Conservation (phyloP, 2,113 vertebrate species). For the Aphyosemion australe region DNA sequence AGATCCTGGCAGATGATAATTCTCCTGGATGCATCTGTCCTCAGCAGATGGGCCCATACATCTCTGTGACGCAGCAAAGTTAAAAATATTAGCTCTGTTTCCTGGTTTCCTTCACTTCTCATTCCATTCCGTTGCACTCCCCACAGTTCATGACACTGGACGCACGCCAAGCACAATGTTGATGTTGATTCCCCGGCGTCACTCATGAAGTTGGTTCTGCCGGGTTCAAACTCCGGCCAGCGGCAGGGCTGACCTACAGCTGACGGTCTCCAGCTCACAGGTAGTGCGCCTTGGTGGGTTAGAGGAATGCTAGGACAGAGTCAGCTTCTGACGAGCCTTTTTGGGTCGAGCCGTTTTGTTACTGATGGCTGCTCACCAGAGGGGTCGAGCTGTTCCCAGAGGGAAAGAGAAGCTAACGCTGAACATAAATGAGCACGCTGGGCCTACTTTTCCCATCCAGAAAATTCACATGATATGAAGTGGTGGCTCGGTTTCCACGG, state of each 20-base stretch:
- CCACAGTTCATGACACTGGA: constrained; percentile 69
- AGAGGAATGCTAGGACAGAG: too few relatives aligned
- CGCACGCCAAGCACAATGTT: constrained; percentile 71
- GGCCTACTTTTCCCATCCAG: constrained; percentile 3
- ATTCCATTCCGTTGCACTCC: constrained; percentile 58
- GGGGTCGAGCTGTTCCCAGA: constrained; percentile 61
- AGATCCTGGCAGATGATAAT: constrained; percentile 16
- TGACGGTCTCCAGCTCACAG: constrained; percentile 19
- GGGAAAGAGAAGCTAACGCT: neutral
- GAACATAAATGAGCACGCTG: constrained; percentile 23
- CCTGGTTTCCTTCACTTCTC: constrained; percentile 38
- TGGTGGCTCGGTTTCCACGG: neutral
- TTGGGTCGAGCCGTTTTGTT: too few relatives aligned
- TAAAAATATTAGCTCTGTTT: constrained; percentile 62
- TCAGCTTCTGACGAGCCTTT: too few relatives aligned
- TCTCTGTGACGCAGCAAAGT: constrained; percentile 61
- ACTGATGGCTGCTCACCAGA: constrained; percentile 13
- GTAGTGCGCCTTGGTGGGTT: constrained; percentile 1
- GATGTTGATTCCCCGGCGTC: constrained; percentile 64
- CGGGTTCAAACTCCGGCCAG: constrained; percentile 21
- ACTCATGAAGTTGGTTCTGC: constrained; percentile 33
- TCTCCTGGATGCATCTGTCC: constrained; percentile 26
- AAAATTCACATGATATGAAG: constrained; percentile 23
- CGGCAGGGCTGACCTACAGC: constrained; percentile 1
- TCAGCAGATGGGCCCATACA: constrained; percentile 41